Evolutionary conservation across 2,113 vertebrate species (phyloP).

Genomic region (Salvelinus sp.): DNA sequence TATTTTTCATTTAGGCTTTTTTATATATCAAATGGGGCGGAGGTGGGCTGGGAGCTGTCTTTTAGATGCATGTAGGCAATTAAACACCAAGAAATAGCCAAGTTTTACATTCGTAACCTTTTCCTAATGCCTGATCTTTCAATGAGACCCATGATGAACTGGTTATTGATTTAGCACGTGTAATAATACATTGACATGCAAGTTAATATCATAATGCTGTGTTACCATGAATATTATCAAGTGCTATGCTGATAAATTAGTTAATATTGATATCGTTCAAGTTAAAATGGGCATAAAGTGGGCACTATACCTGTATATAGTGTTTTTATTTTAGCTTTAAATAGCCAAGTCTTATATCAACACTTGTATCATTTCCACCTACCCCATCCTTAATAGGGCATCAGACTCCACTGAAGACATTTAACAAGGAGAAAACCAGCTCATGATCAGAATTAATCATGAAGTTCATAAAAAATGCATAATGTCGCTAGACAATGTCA

Average conservation of each 20-base stretch:
- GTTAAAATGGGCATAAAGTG: neutral
- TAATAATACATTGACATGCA: neutral
- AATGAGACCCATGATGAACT: neutral
- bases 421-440: too few relatives aligned
- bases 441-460: too few relatives aligned
- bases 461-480: too few relatives aligned
- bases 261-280: neutral
- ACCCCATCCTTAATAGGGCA: too few relatives aligned
- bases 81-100: neutral
- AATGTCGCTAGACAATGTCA: too few relatives aligned
- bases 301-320: neutral
- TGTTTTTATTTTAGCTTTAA: too few relatives aligned
- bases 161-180: neutral
- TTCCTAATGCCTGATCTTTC: neutral
- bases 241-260: neutral
- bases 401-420: too few relatives aligned
- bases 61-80: constrained; percentile 12
- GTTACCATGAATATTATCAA: constrained; percentile 8
- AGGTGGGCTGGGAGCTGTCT: constrained; percentile 1
- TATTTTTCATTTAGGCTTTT: constrained; percentile 1
- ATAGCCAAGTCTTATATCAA: too few relatives aligned
- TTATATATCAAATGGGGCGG: neutral
- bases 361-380: too few relatives aligned
- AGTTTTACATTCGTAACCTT: neutral
- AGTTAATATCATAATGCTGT: neutral